Base-by-base conservation (phyloP, 2,888 invertebrate genomes). In the Geotrupes spiniger region DNA sequence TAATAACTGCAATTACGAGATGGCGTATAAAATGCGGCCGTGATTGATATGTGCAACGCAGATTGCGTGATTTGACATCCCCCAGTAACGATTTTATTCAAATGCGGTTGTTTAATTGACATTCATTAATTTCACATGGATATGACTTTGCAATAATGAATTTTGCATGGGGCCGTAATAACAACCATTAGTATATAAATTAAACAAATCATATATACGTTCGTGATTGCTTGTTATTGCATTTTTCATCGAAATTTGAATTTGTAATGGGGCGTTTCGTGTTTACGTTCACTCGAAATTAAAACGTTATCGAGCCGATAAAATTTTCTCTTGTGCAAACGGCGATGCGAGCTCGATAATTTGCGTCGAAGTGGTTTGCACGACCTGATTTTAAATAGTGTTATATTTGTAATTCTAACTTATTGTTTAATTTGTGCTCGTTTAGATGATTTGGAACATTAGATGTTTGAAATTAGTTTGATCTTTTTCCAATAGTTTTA, bases 101-200 rank as follows among this genome's bases (percentile, higher is more conserved):
- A 41, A 42, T 49, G 16, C 42, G 38, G 46, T 52, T 45, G 44
- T 43, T 38, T 52, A 54, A 54, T 54, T 54, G 51, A 54, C 49
- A 46, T 33, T 49, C 51, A 52, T 49, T 49, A 53, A 53, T 53
- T 53, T 53, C 48, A 45, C 37, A 42, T 42, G 29, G 21, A 29
- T 39, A 26, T 26, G 39, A 39, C 14, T 39, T 25, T 26, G 17
- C 10, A n/a, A 14, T 39, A 39, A 39, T 39, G 25, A 39, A 39
- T 39, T 39, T 14, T 39, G 26, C 15, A 26, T 11, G 26, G 25
- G 11, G 25, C 39, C 5, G 39, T 39, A 26, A 39, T 39, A 39
- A 39, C 21, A 6, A 21, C 39, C 39, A 39, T 39, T 39, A 39
- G 39, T 26, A 39, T 10, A 39, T 39, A 39, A 39, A 39, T 39